Base-by-base conservation (phyloP, 2,888 invertebrate genomes). In the Chrysolina oricalcia region DNA sequence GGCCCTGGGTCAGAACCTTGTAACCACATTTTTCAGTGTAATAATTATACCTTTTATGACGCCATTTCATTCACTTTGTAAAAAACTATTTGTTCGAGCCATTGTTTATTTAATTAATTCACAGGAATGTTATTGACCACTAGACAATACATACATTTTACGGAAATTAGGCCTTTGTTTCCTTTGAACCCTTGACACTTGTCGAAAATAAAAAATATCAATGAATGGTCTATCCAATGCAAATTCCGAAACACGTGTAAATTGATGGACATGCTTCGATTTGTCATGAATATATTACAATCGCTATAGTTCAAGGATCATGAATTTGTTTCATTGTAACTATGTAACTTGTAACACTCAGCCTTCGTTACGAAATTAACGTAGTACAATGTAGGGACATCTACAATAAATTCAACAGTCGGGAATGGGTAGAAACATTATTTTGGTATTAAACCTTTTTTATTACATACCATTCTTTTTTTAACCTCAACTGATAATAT, bases 141-240 rank as follows among this genome's bases (percentile, higher is more conserved):
- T 21, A 13, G 6, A 15, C 21, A 21, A 53, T 15, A 19, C 5
- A 13, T 21, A 53, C 10, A 53, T 9, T 48, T 17, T 17, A 53
- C 1, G 53, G 21, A 53, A 53, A 53, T 53, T 53, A 23, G 53
- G 11, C 11, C 21, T 21, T 13, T 53, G 9, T 53, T 53, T 53
- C 21, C 19, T 53, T 19, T 19, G 21, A 35, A 53, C 21, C 21
- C 21, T 2, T 53, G 4, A 53, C 19, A 53, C 21, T 13, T 53
- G 53, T 53, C 5, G 19, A 5, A 21, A 53, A 53, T 11, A 0
- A 11, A 21, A 53, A 17, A 53, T 21, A 15, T 10, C 4, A 53
- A 53, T 53, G 21, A 48, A 53, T 53, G 21, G 53, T 53, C 11
- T 5, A 53, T 53, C 10, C 53, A 53, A 53, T 21, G 53, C 21